phyloP scores from a whole-genome alignment of 1,140 invertebrate species.

The Drosophila rufa region DNA sequence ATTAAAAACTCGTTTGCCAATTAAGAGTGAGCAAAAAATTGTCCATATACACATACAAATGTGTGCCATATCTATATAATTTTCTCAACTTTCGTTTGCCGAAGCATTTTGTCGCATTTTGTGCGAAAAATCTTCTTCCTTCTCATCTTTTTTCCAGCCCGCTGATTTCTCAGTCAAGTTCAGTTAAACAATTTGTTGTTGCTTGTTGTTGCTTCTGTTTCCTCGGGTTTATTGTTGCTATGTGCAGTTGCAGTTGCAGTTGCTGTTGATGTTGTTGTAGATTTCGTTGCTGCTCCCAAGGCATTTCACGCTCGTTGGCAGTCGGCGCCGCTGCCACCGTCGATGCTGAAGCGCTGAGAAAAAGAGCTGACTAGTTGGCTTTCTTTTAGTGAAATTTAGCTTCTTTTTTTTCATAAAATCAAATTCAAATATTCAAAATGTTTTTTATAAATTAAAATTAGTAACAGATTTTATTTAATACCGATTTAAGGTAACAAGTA shows the following conservation, averaged over 20 bases:
- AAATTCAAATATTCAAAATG: neutral
- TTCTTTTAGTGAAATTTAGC: neutral
- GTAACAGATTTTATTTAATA: no score
- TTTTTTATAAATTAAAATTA: no score
- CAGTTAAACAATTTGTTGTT: constrained; percentile 79
- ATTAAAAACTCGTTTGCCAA: constrained; percentile 59
- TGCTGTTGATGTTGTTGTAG: constrained; percentile 40
- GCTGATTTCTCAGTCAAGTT: constrained; percentile 83
- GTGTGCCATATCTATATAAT: constrained; percentile 33
- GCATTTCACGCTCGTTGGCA: constrained; percentile 79
- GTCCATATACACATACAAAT: constrained; percentile 10
- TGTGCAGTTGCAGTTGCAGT: constrained; percentile 58
- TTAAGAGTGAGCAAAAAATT: constrained; percentile 26
- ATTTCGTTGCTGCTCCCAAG: constrained; percentile 55
- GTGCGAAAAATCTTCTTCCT: constrained; percentile 36
- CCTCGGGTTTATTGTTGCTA: constrained; percentile 61
- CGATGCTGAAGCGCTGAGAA: constrained; percentile 27
- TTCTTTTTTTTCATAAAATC: neutral
- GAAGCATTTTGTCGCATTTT: constrained; percentile 47
- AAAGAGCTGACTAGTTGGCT: constrained; percentile 11
- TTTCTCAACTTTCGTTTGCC: constrained; percentile 40
- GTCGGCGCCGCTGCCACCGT: constrained; percentile 59
- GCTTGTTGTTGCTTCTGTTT: constrained; percentile 31
- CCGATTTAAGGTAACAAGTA: no score
- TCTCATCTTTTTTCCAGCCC: constrained; percentile 7